Conservation (phyloP, 2,113 vertebrate species). For the Nesoenas mayeri region DNA sequence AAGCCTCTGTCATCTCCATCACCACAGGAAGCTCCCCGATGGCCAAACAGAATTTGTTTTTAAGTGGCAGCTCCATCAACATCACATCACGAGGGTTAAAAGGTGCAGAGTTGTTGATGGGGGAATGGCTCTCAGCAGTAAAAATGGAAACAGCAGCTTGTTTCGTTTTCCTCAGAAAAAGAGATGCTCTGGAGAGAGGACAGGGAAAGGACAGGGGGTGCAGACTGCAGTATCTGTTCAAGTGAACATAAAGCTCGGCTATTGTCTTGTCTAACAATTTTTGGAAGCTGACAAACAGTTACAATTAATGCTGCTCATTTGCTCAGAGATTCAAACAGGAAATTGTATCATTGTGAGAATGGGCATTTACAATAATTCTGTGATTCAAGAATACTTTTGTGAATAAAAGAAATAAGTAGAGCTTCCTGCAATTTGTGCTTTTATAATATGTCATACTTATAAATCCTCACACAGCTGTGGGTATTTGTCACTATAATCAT, state of each 20-base stretch:
- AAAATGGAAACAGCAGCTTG: slow-evolving; percentile 29
- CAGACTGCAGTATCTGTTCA: neutral
- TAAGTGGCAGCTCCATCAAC: slow-evolving; percentile 50
- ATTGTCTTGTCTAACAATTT: slow-evolving; percentile 37
- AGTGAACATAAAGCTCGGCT: neutral
- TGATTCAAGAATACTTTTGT: slow-evolving; percentile 51
- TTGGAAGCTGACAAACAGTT: slow-evolving; percentile 35
- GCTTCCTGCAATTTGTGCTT: slow-evolving; percentile 52
- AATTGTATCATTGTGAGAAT: slow-evolving; percentile 23
- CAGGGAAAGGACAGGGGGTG: neutral
- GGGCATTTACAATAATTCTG: neutral
- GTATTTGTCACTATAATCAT: slow-evolving; percentile 55
- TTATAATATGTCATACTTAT: slow-evolving; percentile 23
- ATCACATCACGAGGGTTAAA: slow-evolving; percentile 42
- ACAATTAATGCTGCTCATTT: slow-evolving; percentile 6
- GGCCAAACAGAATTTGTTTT: slow-evolving; percentile 29
- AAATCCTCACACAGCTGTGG: slow-evolving; percentile 54
- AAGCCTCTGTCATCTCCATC: slow-evolving; percentile 26
- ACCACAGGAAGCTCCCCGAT: neutral
- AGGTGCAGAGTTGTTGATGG: neutral
- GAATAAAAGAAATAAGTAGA: slow-evolving; percentile 56
- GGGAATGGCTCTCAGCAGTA: neutral
- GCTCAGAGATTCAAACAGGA: slow-evolving; percentile 34
- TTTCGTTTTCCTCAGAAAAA: slow-evolving; percentile 19
- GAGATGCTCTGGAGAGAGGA: neutral